phyloP scores from a whole-genome alignment of 2,797 vertebrate genomes.

The Macropodus opercularis region DNA sequence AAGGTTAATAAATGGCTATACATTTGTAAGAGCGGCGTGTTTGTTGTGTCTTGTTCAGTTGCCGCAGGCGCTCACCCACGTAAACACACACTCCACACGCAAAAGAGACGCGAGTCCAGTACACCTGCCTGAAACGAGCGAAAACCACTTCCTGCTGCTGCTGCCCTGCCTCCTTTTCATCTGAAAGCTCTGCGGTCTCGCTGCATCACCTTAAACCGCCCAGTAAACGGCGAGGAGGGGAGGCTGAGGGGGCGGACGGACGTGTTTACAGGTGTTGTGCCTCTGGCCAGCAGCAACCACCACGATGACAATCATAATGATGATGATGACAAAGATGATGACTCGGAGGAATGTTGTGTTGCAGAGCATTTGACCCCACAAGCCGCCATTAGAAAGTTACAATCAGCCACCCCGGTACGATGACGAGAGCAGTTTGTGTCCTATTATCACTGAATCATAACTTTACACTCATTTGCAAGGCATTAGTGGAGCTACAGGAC shows the following conservation, averaged over 20 bases:
- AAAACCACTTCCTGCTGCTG: conserved; percentile 68
- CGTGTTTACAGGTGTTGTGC: conserved; percentile 74
- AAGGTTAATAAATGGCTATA: conserved; percentile 66
- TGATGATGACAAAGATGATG: conserved; percentile 59
- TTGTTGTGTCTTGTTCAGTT: conserved; percentile 33
- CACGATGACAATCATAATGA: conserved; percentile 60
- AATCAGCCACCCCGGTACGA: neutral
- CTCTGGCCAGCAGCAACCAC: conserved; percentile 56
- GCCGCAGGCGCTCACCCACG: conserved; percentile 1
- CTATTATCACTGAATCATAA: conserved; percentile 68
- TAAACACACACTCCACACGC: conserved; percentile 27
- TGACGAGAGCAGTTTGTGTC: conserved; percentile 43
- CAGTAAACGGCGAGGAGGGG: conserved; percentile 17
- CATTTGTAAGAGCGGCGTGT: conserved; percentile 54
- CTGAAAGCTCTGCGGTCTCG: conserved; percentile 64
- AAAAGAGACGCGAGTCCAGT: neutral
- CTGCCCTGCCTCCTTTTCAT: conserved; percentile 67
- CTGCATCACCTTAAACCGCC: conserved; percentile 54
- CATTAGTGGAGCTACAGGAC: conserved; percentile 33
- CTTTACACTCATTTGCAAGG: conserved; percentile 46
- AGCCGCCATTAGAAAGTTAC: conserved; percentile 35
- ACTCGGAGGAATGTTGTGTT: conserved; percentile 48
- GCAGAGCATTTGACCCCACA: conserved; percentile 47
- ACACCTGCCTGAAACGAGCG: conserved; percentile 62
- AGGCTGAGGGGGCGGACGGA: conserved; percentile 3